Base-by-base conservation (phyloP, 1,140 invertebrate genomes). In the Pseudomyrmex sp. region DNA sequence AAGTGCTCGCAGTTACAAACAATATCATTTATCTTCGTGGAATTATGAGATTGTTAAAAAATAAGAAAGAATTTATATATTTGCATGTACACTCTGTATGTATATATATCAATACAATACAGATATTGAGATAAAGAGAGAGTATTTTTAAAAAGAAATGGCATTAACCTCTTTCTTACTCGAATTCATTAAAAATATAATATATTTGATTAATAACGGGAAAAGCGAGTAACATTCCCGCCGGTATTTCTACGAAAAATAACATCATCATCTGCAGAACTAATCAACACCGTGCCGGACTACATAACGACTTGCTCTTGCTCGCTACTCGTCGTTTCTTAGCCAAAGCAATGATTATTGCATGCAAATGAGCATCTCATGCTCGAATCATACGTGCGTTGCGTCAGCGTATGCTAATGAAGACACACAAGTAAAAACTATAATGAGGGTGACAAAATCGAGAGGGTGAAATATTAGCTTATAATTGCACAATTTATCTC, bases 311-410 rank as follows among this genome's bases (percentile, higher is more conserved):
- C 85, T 83, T 75, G 52, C 74, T 83, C 80, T 72, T 58, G 70
- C 72, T 83, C 56, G 63, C 44, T 52, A 74, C 15, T 59, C 82
- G 35, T 35, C 35, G 56, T 66, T 74, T 84, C 75, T 75, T 89
- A 87, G 68, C 83, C 90, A 91, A 90, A 73, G 65, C 87, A 85
- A 83, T 79, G 88, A 90, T 85, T 76, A 90, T 90, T 87, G 85
- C 82, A 91, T 88, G 89, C 88, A 91, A 90, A 91, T 88, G 77
- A 90, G 86, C 76, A 79, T 54, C 56, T 80, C 69, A 65, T 56
- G 83, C 46, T 83, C 59, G 10, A n/a, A 54, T 2, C 35, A 15
- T 56, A 61, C 15, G 46, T 90, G 50, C 15, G 52, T 90, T 90
- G 83, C 83, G 63, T 89, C 82, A 90, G 82, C 69, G 65, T 73